These are phyloP conservation scores for Oppia nitens DNA, from an alignment of 1,140 invertebrate species.

Conservation along the genomic window DNA sequence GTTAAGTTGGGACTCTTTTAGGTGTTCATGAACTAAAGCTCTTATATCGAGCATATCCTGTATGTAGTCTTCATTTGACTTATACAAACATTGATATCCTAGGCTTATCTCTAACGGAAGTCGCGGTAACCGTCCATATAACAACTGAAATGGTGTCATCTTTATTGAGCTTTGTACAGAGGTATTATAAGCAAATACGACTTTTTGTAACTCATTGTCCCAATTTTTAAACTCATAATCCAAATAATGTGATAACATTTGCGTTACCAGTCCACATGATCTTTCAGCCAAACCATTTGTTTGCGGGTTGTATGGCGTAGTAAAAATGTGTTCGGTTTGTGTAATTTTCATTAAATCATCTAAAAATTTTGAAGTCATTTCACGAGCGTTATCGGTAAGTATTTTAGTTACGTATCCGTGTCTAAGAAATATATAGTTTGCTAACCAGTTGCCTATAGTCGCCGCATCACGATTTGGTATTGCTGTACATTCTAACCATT, in stretches of 20 bases:
- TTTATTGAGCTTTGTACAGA: constrained; percentile 18
- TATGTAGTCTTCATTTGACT: too few relatives aligned
- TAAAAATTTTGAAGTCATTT: constrained; percentile 6
- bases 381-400: constrained; percentile 17
- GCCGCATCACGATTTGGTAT: constrained; percentile 6
- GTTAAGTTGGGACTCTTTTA: too few relatives aligned
- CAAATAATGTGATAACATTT: constrained; percentile 23
- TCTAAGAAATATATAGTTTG: constrained; percentile 24
- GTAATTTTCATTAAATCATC: constrained; percentile 1
- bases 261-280: constrained; percentile 20
- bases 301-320: constrained; percentile 19
- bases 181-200: constrained; percentile 14
- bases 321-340: constrained; percentile 16
- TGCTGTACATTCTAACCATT: constrained; percentile 20
- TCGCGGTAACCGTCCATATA: constrained; percentile 22
- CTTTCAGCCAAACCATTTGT: constrained; percentile 21
- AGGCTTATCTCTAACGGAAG: constrained; percentile 2
- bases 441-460: constrained; percentile 19
- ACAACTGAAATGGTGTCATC: constrained; percentile 20
- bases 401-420: constrained; percentile 26
- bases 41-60: too few relatives aligned
- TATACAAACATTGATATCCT: too few relatives aligned
- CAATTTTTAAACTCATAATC: constrained; percentile 23
- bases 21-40: too few relatives aligned
- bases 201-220: constrained; percentile 23